Base-by-base conservation (phyloP, 2,888 invertebrate species). In the Brenthis ino region DNA sequence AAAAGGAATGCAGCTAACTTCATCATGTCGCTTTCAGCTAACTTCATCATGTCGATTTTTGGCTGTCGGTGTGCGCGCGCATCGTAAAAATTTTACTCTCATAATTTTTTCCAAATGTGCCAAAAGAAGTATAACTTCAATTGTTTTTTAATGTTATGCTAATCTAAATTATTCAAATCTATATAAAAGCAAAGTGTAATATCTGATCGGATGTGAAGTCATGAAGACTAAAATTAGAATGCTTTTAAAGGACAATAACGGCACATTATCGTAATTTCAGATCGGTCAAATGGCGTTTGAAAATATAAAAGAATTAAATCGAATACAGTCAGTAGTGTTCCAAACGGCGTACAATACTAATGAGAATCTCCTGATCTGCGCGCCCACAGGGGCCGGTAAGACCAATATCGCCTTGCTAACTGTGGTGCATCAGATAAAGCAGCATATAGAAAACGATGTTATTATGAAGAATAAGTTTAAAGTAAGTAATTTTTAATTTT, bases 311-410 rank as follows among this genome's bases (percentile, higher is more conserved):
- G 93, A 95, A 64, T 93, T 99, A 50, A 99, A 99, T 88, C 94
- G 96, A 66, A 99, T 99, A 77, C 99, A 99, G 85, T 97, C 98
- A 0, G 96, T 99, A 57, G 99, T 99, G 0, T 99, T 96, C 86
- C 96, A 98, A 71, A 96, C 98, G 0, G 99, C 99, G 0, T 99
- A 99, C 90, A 96, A 97, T 79, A 98, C 97, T 2, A 99, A 99
- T 83, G 98, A 99, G 84, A 99, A 99, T 88, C 94, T 99, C 79
- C 89, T 99, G 64, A 98, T 99, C 68, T 99, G 99, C 87, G 99
- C 99, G 0, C 99, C 99, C 0, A 99, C 99, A 0, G 99, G 99
- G 5, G 99, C 99, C 0, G 99, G 99, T 43, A 99, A 99, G 91
- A 99, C 99, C 0, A 99, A 99, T 85, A 98, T 99, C 67, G 99